Evolutionary conservation across 1,140 invertebrate genomes (phyloP).

Genomic region (Danaus melanippus): DNA sequence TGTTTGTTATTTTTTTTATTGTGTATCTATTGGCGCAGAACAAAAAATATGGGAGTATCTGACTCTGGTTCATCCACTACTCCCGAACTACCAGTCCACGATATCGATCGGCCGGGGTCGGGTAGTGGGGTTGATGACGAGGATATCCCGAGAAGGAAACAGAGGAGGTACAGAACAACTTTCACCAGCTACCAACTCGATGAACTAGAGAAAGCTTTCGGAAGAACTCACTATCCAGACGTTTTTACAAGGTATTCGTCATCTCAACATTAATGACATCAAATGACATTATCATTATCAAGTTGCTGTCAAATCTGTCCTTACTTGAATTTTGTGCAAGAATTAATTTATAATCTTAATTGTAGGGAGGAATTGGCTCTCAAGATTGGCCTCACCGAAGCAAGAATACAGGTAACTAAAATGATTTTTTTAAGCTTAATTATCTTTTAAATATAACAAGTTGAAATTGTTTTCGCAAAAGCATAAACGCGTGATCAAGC

Average conservation of each 20-base stretch:
- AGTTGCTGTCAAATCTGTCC: background rate
- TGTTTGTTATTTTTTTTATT: conserved; percentile 5
- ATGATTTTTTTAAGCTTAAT: background rate
- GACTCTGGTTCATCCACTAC: conserved; percentile 47
- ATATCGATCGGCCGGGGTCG: conserved; percentile 76
- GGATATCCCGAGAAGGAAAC: conserved; percentile 90
- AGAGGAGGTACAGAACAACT: conserved; percentile 92
- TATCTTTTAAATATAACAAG: too few relatives aligned
- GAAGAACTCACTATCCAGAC: conserved; percentile 98
- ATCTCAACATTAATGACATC: too few relatives aligned
- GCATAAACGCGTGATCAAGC: too few relatives aligned
- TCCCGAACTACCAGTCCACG: conserved; percentile 70
- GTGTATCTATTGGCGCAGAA: background rate
- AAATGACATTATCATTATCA: too few relatives aligned
- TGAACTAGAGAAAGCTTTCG: conserved; percentile 97
- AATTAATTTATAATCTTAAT: conserved; percentile 50
- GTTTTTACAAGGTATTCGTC: conserved; percentile 94
- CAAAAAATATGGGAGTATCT: conserved; percentile 48
- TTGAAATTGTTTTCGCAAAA: too few relatives aligned
- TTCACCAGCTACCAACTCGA: conserved; percentile 97
- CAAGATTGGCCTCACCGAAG: conserved; percentile 98
- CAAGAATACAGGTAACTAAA: conserved; percentile 93
- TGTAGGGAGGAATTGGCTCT: conserved; percentile 96
- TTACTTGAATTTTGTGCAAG: background rate
- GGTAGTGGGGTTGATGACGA: conserved; percentile 87